Conservation (phyloP, 2,113 vertebrate genomes). For the Anolis carolinensis region DNA sequence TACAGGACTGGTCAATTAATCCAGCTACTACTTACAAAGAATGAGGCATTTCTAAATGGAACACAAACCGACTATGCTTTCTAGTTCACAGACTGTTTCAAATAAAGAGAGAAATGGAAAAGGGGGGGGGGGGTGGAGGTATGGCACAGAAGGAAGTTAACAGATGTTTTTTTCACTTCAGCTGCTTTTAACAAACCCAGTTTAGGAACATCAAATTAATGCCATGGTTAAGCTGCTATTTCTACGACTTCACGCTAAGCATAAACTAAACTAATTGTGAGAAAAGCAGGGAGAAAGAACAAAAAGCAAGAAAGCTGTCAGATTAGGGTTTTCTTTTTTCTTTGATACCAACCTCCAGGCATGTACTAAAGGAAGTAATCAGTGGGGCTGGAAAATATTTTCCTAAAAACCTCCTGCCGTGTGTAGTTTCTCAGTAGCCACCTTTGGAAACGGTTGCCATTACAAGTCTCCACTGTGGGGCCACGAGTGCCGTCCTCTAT, state of each 20-base stretch:
- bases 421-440: conserved; percentile 90
- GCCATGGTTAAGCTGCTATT: background rate
- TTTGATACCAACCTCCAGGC: conserved; percentile 66
- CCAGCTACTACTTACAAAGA: background rate
- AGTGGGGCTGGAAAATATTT: conserved; percentile 86
- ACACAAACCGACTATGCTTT: background rate
- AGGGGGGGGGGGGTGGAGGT: too few species aligned
- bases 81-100: background rate
- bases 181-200: background rate
- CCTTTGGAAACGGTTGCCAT: conserved; percentile 78
- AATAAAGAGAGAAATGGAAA: background rate
- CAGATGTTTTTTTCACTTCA: background rate
- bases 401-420: conserved; percentile 85
- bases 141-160: background rate
- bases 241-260: background rate
- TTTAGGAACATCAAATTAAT: background rate
- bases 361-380: conserved; percentile 86
- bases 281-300: background rate
- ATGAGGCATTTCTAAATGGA: background rate
- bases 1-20: background rate
- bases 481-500: conserved; percentile 83
- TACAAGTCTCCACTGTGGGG: conserved; percentile 88
- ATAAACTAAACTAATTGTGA: background rate
- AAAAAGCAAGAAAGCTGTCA: accelerated
- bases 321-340: background rate